phyloP scores from a whole-genome alignment of 1,140 invertebrate species.

The Lucilia cuprina region DNA sequence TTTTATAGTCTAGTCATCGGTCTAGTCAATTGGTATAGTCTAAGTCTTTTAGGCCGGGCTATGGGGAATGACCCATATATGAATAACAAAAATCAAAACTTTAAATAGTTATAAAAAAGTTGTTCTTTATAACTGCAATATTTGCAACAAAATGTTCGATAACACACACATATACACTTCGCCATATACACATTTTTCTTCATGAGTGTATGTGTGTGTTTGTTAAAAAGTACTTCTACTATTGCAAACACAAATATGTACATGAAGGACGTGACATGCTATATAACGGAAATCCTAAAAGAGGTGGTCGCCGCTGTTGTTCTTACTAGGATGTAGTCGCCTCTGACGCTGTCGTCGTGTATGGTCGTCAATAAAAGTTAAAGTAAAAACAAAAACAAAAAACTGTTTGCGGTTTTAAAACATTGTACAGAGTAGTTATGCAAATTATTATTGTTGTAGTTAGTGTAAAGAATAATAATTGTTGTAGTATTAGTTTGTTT shows the following conservation, averaged over 20 bases:
- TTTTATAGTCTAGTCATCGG: too few species aligned
- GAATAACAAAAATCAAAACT: too few species aligned
- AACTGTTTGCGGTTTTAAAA: not conserved
- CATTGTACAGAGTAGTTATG: not conserved
- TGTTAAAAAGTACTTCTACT: not conserved
- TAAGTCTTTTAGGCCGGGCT: too few species aligned
- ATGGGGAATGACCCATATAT: too few species aligned
- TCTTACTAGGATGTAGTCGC: not conserved
- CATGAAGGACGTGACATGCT: constrained; percentile 22
- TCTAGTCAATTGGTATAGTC: too few species aligned
- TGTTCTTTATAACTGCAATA: not conserved
- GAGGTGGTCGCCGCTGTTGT: constrained; percentile 19
- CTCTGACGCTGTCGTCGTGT: not conserved
- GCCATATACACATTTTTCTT: not conserved
- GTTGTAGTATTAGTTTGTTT: not conserved
- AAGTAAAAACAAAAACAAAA: not conserved
- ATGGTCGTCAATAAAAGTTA: not conserved
- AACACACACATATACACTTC: not conserved
- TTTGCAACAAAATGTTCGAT: not conserved
- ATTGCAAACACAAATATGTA: not conserved
- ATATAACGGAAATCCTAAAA: constrained; percentile 26
- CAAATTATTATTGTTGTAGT: constrained; percentile 1
- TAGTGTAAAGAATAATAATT: not conserved
- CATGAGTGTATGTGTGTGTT: not conserved
- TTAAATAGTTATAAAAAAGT: not conserved